These are phyloP conservation scores for Hydropotes inermis DNA, from an alignment of 2,113 vertebrate genomes.

Conservation along the genomic window DNA sequence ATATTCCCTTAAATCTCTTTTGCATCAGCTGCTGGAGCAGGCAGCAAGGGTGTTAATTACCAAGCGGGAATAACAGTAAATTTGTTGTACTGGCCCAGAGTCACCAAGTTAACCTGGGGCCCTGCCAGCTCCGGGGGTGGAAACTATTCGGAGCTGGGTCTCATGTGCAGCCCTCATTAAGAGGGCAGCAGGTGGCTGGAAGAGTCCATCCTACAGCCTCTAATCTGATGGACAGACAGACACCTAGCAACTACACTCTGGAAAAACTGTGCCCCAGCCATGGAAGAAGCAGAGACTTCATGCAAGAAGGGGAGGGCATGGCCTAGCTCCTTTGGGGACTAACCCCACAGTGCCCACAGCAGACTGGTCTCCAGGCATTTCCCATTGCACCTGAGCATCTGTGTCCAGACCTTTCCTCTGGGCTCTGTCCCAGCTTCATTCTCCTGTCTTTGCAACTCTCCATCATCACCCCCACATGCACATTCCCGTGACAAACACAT, in stretches of 20 bases:
- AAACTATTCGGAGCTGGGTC: background rate
- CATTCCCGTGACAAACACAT: background rate
- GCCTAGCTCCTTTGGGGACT: background rate
- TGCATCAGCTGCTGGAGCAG: conserved; percentile 46
- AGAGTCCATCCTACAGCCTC: background rate
- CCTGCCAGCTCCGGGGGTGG: background rate
- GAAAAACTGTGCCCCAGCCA: background rate
- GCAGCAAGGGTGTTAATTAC: conserved; percentile 71
- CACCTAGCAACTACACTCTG: background rate
- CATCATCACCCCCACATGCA: too few species aligned
- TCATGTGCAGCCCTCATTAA: background rate
- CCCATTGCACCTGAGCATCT: background rate
- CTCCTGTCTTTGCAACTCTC: background rate
- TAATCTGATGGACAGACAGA: background rate
- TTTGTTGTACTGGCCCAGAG: conserved; percentile 49
- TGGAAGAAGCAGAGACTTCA: background rate
- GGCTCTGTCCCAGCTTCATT: background rate
- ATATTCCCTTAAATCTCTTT: conserved; percentile 65
- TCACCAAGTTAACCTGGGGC: conserved; percentile 27
- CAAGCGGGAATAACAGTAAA: conserved; percentile 48
- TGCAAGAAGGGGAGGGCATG: background rate
- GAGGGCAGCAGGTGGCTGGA: background rate
- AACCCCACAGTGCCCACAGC: background rate
- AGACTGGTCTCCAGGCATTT: background rate
- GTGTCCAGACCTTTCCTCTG: background rate